Percentiles rank a stretch among this genome's conserved stretches.
These are phyloP conservation scores for Zaprionus kolodkinae DNA, from an alignment of 1,140 invertebrate genomes.

Conservation along the genomic window DNA sequence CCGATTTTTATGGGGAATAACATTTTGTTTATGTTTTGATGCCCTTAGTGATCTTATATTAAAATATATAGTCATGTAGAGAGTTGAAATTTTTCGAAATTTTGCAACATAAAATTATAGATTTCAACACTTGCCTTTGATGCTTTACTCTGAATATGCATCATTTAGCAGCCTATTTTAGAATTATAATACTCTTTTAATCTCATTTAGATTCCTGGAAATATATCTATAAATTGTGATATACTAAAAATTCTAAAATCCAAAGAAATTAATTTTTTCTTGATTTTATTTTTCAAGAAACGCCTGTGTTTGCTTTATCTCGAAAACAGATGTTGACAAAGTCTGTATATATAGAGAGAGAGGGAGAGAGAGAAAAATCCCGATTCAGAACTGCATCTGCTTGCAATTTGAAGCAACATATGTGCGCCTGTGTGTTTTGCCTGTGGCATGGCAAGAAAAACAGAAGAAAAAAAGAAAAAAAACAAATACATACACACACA, in stretches of 20 bases:
- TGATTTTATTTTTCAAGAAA: neutral
- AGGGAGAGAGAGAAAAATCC: neutral
- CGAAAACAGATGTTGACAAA: constrained; percentile 9
- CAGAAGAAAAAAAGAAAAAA: constrained; percentile 3
- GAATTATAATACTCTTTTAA: no score
- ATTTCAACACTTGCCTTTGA: no score
- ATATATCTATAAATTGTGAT: no score
- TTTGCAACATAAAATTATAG: no score
- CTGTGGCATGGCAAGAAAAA: constrained; percentile 22
- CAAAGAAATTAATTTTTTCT: neutral
- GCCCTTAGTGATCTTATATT: no score
- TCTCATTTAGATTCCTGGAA: no score
- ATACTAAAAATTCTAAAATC: neutral
- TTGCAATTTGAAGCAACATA: constrained; percentile 53
- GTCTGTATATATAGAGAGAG: neutral
- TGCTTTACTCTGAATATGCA: no score
- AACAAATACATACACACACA: constrained; percentile 43
- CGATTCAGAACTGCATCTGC: constrained; percentile 35
- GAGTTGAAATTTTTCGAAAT: no score
- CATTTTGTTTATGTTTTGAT: no score
- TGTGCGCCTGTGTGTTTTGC: constrained; percentile 27
- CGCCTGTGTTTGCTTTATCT: constrained; percentile 2
- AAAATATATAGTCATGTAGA: no score
- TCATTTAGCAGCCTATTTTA: no score
- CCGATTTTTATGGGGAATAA: no score